Evolutionary conservation across 1,140 invertebrate genomes (phyloP), one percentile per base, ranked within the genome.

Genomic region (Aphelenchoides fujianensis): DNA sequence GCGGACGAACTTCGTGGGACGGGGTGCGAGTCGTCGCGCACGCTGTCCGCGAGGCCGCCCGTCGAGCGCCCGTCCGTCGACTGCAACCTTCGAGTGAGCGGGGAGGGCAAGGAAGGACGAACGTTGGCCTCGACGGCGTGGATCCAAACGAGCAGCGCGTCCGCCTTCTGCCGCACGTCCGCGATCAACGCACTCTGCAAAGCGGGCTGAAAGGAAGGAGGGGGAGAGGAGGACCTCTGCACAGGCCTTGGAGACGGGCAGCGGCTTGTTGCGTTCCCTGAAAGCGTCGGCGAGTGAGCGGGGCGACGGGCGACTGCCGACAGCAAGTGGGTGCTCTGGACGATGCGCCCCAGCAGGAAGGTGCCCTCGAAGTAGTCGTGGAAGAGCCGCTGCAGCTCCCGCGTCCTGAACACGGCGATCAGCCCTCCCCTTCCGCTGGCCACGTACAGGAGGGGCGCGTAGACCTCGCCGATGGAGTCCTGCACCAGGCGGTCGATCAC

Each of bases 41-140:
- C 55, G 7, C 5, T 59, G 55, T 19, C 5, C 7, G 55, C 55
- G 19, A 59, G 34, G 28, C 55, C 55, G 55, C 28, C 19, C 34
- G 55, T 7, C 5, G 7, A 59, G 23, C 34, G 28, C 5, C 5
- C 23, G 55, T 59, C 34, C 5, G 5, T 59, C 34, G 55, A 16
- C 55, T 59, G 5, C 28, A 59, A 59, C 27, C 19, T 59, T 59
- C 19, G 34, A 59, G n/a, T n/a, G n/a, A n/a, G n/a, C n/a, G n/a
- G n/a, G n/a, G n/a, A n/a, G n/a, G n/a, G n/a, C n/a, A n/a, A n/a
- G n/a, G n/a, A 59, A 30, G 5, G 41, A 48, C 55, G 19, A 30
- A 59, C 55, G 34, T 59, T 59, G 12, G 55, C 23, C 34, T 59
- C 55, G 34, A 48, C 23, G 12, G 41, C 41, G 41, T 48, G 41